Evolutionary conservation across 2,797 vertebrate species (phyloP), one percentile per base, ranked within the genome.

Genomic region (Miichthys miiuy): DNA sequence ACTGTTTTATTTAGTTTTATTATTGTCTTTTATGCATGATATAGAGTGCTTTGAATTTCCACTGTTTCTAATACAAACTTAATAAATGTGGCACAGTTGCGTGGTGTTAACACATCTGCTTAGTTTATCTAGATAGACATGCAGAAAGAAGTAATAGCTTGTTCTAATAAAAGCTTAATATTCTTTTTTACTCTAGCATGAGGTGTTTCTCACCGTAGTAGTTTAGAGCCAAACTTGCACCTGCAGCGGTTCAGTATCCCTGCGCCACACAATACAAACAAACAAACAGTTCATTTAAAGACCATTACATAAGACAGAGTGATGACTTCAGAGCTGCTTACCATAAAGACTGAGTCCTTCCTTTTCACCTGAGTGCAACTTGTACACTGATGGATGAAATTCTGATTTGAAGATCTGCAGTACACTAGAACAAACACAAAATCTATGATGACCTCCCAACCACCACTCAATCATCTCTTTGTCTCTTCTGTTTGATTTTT

Each of bases 361-460:
- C 88, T 98, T 99, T 91, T 97, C 93, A 72, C 97, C 97, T 46
- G 95, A 97, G 78, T 97, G 94, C 55, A 98, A 89, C 89, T 99
- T 99, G 91, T 98, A 99, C 61, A 98, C 97, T 0, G 98, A 99
- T 46, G 98, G 98, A 78, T 99, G 98, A 38, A 94, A 92, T 60
- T 99, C 98, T 58, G 96, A 96, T 94, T 99, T 99, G 91, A 99
- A 99, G 93, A 99, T 97, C 89, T 99, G 98, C 51, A 99, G 93
- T 41, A 97, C 97, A 78, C 96, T 97, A 80, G 82, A 51, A 83
- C 11, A 87, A 88, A 77, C 4, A 66, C 27, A 68, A 77, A 54
- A 67, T 61, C 18, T 13, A 65, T 34, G 4, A 25, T 51, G 41
- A 67, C 60, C 30, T 54, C 44, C 50, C 6, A 55, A 3, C 17